Base-by-base conservation (phyloP, 2,797 vertebrate genomes). In the Acanthurus leucopareius region DNA sequence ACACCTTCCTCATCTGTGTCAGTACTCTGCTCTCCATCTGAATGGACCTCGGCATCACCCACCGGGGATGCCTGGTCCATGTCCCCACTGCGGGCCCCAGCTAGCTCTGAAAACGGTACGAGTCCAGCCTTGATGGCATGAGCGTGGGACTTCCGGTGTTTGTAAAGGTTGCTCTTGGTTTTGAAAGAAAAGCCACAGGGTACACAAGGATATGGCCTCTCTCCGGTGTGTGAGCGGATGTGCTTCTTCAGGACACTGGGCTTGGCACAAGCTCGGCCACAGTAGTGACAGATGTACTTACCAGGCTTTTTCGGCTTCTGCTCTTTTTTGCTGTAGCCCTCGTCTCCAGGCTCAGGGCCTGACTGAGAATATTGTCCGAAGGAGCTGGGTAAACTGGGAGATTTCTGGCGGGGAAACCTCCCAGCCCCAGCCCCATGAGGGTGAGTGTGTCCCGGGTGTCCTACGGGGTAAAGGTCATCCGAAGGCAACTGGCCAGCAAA, bases 101-200 rank as follows among this genome's bases (percentile, higher is more conserved):
- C 93, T n/a, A 97, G 94, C 79, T 99, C 98, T 19, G 97, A 97
- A 90, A 97, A 99, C 28, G 98, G 97, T 84, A 98, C 97, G 61
- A 99, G 92, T 69, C 98, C 97, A 35, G 98, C 98, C 95, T 99
- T 99, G 92, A 99, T 99, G 83, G 98, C 98, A 69, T 99, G 98
- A 79, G 98, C 98, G 59, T 99, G 98, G 44, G 98, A 99, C 88
- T 99, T 99, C 86, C 98, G 96, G 92, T 99, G 98, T 94, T 99
- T 99, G 93, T 99, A 99, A 86, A 99, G 96, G 94, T 99, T 99
- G 92, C 98, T 99, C 94, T 99, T 99, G 0, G 98, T 99, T 95
- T 99, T 99, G 90, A 99, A 99, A 58, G 98, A 99, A 90, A 99
- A 99, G 79, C 98, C 98, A 82, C 98, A 99, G 32, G 98, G 98